Evolutionary conservation across 2,888 invertebrate genomes (phyloP).

Genomic region (Ditula angustiorana): DNA sequence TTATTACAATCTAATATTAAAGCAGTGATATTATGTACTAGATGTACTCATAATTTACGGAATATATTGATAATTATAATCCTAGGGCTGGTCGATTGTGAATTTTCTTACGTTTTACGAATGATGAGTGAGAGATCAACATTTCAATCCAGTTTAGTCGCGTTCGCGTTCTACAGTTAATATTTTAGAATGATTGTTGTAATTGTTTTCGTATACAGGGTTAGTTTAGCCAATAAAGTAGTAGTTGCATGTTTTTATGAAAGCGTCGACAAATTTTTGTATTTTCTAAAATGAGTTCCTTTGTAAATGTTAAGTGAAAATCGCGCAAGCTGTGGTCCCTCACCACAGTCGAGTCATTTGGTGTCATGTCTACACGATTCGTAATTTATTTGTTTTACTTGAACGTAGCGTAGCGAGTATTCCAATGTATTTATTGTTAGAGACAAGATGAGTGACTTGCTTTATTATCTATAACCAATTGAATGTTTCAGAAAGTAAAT

Average conservation of each 20-base stretch:
- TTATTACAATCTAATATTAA: conserved; percentile 54
- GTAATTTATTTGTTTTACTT: conserved; percentile 67
- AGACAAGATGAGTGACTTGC: conserved; percentile 67
- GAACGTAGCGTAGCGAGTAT: conserved; percentile 66
- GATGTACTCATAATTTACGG: conserved; percentile 54
- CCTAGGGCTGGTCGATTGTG: conserved; percentile 22
- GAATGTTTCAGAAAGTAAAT: conserved; percentile 74
- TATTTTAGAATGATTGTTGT: conserved; percentile 16
- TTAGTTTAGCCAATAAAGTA: conserved; percentile 44
- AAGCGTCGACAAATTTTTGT: conserved; percentile 20
- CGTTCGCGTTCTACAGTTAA: conserved; percentile 6
- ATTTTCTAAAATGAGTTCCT: conserved; percentile 62
- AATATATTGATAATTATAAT: conserved; percentile 36
- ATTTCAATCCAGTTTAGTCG: conserved; percentile 18
- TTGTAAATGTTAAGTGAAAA: conserved; percentile 51
- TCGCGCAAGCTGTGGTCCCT: conserved; percentile 64
- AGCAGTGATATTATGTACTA: conserved; percentile 70
- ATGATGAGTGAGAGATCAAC: conserved; percentile 20
- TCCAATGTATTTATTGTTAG: conserved; percentile 80
- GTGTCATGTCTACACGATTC: conserved; percentile 67
- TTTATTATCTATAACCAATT: conserved; percentile 69
- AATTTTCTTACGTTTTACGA: conserved; percentile 31
- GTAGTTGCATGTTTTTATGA: conserved; percentile 16
- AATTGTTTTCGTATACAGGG: conserved; percentile 49
- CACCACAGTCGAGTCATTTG: conserved; percentile 67